Evolutionary conservation across 2,888 invertebrate species (phyloP).

Genomic region (Carabus problematicus): DNA sequence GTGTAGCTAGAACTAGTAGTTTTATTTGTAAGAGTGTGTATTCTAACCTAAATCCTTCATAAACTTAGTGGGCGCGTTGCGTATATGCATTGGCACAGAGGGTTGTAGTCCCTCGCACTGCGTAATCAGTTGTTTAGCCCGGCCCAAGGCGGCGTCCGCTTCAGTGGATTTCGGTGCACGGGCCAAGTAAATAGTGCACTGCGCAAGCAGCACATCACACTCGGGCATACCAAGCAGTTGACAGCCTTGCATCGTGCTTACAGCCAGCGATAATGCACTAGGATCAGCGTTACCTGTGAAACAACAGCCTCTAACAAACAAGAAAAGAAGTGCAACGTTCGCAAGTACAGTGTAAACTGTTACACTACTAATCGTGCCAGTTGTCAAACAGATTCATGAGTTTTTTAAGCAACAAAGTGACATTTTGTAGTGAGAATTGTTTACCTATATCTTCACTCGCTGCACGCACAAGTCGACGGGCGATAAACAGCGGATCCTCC

Average conservation of each 20-base stretch:
- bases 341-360: no score
- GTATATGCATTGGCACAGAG: conserved; percentile 76
- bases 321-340: no score
- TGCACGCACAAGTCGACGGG: conserved; percentile 74
- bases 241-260: conserved; percentile 79
- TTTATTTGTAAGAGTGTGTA: no score
- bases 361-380: no score
- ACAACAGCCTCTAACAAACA: no score
- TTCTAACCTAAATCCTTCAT: conserved; percentile 74
- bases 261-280: conserved; percentile 70
- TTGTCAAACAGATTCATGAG: no score
- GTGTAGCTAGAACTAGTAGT: no score
- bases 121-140: conserved; percentile 67
- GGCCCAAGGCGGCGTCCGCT: conserved; percentile 61
- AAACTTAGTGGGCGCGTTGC: conserved; percentile 81
- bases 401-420: no score
- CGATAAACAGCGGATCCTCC: conserved; percentile 81
- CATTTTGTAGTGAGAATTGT: no score
- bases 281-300: conserved; percentile 70
- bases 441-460: conserved; percentile 82
- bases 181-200: conserved; percentile 79
- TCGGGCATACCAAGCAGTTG: conserved; percentile 86
- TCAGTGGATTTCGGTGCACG: conserved; percentile 78
- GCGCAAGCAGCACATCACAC: conserved; percentile 77
- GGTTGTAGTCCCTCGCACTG: conserved; percentile 74